Conservation (phyloP, 92 coral and sea anemone genomes). For the Phenganax marumi region DNA sequence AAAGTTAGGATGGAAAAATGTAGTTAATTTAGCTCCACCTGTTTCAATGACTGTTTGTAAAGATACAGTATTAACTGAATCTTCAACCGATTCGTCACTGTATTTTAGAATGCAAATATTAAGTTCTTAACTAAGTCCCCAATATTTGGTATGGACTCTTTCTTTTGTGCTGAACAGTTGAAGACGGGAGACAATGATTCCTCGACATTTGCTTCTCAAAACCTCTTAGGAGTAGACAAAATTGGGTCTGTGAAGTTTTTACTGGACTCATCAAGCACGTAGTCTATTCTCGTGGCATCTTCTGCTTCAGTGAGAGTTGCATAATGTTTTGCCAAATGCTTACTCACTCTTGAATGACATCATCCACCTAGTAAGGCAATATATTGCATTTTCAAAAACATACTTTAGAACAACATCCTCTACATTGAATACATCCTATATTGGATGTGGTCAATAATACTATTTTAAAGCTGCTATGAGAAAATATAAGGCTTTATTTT, state of each 20-base stretch:
- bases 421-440: too few species aligned
- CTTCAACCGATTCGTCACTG: conserved; percentile 1
- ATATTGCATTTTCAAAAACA: too few species aligned
- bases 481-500: too few species aligned
- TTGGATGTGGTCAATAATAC: too few species aligned
- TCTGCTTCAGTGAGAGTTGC: background rate
- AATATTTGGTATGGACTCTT: background rate
- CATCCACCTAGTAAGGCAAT: conserved; percentile 16
- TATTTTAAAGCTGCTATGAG: too few species aligned
- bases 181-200: conserved; percentile 21
- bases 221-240: background rate
- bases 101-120: background rate
- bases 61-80: background rate
- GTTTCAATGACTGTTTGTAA: background rate
- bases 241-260: background rate
- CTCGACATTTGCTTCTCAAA: background rate
- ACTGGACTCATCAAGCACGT: background rate
- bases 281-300: background rate
- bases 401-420: too few species aligned
- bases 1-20: conserved; percentile 49
- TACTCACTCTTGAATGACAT: conserved; percentile 6
- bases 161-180: conserved; percentile 9
- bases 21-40: conserved; percentile 39
- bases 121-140: conserved; percentile 2
- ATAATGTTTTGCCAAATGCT: conserved; percentile 9